A percentile compares a stretch with the other conserved stretches of the same genome.
These are phyloP conservation scores for Mastomys coucha DNA, from an alignment of 2,113 vertebrate genomes.

Conservation along the genomic window DNA sequence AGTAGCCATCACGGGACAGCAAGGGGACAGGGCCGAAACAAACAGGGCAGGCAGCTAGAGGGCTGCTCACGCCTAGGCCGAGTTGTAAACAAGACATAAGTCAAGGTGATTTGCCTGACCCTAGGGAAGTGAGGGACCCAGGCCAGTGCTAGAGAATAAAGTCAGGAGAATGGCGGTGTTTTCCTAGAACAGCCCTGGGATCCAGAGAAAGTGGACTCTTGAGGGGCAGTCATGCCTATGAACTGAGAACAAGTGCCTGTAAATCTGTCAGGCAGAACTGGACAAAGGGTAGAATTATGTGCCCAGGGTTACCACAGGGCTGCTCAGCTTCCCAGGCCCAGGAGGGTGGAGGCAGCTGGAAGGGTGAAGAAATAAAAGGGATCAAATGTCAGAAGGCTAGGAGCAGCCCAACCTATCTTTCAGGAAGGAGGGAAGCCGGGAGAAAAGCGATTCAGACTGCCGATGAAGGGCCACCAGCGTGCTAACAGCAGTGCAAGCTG, in stretches of 20 bases:
- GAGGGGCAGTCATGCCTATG: neutral
- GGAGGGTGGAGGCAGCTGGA: too few relatives aligned
- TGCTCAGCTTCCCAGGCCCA: neutral
- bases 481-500: rapidly evolving
- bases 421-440: neutral
- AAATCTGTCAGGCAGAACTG: neutral
- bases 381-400: neutral
- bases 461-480: rapidly evolving
- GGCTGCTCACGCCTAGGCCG: neutral
- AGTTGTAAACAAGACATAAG: neutral
- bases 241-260: neutral
- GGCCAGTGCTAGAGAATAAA: neutral
- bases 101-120: neutral
- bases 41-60: rapidly evolving
- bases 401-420: neutral
- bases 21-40: neutral
- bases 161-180: rapidly evolving
- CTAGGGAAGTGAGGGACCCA: neutral
- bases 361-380: neutral
- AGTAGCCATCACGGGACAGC: neutral
- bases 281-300: neutral
- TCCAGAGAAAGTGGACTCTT: neutral
- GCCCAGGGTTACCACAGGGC: too few relatives aligned
- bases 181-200: neutral
- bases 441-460: neutral